These are phyloP conservation scores for Excalfactoria chinensis DNA, from an alignment of 2,113 vertebrate species.

Conservation along the genomic window DNA sequence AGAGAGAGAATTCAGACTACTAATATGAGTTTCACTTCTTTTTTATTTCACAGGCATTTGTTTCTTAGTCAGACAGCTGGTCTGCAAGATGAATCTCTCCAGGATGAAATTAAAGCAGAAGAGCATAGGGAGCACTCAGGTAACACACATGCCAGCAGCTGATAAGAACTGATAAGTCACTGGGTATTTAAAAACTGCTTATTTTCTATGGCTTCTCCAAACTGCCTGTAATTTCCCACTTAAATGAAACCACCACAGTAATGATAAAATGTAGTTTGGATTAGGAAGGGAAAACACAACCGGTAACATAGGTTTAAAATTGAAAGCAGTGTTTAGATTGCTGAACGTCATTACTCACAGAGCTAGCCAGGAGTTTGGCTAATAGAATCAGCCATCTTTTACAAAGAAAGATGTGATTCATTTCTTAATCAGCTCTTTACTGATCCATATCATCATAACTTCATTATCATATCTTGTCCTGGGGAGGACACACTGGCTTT, in stretches of 20 bases:
- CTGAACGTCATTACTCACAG: background rate
- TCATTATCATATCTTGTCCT: background rate
- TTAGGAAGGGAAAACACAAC: background rate
- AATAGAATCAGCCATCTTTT: background rate
- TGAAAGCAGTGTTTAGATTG: background rate
- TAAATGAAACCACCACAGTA: background rate
- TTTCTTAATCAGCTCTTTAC: background rate
- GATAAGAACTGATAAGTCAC: background rate
- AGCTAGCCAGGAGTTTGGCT: background rate
- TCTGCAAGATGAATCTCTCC: background rate
- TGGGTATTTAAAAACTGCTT: background rate
- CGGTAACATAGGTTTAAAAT: background rate
- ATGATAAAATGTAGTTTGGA: background rate
- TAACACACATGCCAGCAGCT: conserved; percentile 7
- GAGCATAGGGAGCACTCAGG: background rate
- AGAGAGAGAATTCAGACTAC: background rate
- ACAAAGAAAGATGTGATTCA: background rate
- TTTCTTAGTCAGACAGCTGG: conserved; percentile 69
- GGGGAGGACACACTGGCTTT: background rate
- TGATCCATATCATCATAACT: background rate
- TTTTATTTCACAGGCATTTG: conserved; percentile 53
- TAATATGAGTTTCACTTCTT: background rate
- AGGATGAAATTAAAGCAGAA: background rate
- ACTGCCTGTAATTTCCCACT: background rate
- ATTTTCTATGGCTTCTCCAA: background rate